Evolutionary conservation across 2,797 vertebrate genomes (phyloP).

Genomic region (Characodon lateralis): DNA sequence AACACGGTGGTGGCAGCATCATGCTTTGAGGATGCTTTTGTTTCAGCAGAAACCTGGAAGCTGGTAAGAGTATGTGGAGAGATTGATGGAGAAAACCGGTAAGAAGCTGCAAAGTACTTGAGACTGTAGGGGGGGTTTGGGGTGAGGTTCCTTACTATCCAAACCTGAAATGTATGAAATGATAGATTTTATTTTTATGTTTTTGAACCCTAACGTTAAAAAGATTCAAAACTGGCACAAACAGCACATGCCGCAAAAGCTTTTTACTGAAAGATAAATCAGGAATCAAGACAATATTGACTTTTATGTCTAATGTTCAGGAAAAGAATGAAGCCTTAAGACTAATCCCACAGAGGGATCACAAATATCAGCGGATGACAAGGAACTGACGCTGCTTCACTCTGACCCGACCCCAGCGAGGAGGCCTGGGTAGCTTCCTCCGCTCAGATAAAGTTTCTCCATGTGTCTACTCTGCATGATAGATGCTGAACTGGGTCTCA

Average conservation of each 20-base stretch:
- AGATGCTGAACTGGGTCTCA: constrained; percentile 1
- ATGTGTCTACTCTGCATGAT: constrained; percentile 4
- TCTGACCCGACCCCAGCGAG: background rate
- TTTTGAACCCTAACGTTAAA: background rate
- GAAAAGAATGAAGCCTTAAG: background rate
- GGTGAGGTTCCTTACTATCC: no score
- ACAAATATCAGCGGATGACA: no score
- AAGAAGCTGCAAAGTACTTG: no score
- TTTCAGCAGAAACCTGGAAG: no score
- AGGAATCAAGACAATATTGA: background rate
- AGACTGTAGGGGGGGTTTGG: no score
- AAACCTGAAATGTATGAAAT: no score
- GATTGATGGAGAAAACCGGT: no score
- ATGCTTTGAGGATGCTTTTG: no score
- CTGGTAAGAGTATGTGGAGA: no score
- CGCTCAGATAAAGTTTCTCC: background rate
- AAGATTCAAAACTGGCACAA: background rate
- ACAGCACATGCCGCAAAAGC: background rate
- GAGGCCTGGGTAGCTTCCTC: background rate
- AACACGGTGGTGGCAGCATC: background rate
- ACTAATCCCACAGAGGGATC: background rate
- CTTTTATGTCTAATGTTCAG: background rate
- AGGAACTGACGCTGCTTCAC: background rate
- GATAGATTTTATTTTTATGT: background rate
- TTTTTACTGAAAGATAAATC: background rate